Base-by-base conservation (phyloP, 2,797 vertebrate genomes). In the Rhyacichthys aspro region DNA sequence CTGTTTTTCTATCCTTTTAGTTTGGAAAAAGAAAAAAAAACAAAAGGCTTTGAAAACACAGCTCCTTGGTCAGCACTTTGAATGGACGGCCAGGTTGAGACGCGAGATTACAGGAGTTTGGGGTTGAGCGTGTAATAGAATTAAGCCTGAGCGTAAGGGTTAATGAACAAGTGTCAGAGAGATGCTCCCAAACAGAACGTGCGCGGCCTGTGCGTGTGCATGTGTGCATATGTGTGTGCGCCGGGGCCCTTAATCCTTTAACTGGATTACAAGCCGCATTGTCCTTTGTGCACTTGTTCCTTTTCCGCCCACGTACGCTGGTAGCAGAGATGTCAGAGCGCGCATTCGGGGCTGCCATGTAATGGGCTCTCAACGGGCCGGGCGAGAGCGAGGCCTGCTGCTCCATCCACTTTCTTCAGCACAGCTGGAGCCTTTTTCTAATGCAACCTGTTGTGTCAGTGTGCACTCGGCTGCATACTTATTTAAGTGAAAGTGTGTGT, bases 191-290 rank as follows among this genome's bases (percentile, higher is more conserved):
- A 80, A 83, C 72, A 80, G 81, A 84, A 61, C 9, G 42, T 45
- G 53, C 7, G 23, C 53, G 19, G 28, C 47, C 48, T 74, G 34
- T 63, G 54, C n/a, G n/a, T 71, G 70, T 68, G 49, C 28, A 55
- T 53, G 43, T 63, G 58, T 55, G n/a, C n/a, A n/a, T n/a, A n/a
- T n/a, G 59, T 53, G n/a, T n/a, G 71, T 32, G 70, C 58, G 73
- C 59, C 12, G 8, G 43, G 72, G 63, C 45, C 74, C 61, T 68
- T 91, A 90, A 91, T 91, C 91, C 87, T 84, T 83, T 91, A 87
- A 91, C 78, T 44, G 84, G 88, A 89, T 91, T 91, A 89, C 86
- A 84, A 85, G 69, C 38, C 16, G 73, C 74, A 83, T 85, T 86
- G 86, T 90, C 85, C 75, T 86, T 84, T 85, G 77, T 87, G 84